phyloP scores from a whole-genome alignment of 2,888 invertebrate genomes.

The Eurytoma adleriae region DNA sequence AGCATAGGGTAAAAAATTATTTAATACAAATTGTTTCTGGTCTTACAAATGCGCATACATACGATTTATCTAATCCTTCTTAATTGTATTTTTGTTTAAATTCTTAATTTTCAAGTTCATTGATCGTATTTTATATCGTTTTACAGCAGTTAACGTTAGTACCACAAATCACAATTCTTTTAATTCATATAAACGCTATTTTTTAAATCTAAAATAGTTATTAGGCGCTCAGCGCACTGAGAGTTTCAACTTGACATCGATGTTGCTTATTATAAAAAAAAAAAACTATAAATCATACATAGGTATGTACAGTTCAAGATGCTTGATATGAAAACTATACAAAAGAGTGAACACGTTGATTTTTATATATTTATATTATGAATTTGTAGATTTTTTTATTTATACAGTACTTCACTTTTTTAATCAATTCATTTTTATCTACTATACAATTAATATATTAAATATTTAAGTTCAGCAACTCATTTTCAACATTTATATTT shows the following conservation, averaged over 20 bases:
- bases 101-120: background rate
- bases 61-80: background rate
- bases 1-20: slow-evolving; percentile 27
- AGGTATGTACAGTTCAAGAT: slow-evolving; percentile 30
- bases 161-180: slow-evolving; percentile 23
- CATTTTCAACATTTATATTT: background rate
- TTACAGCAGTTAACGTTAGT: slow-evolving; percentile 26
- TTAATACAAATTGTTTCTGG: slow-evolving; percentile 8
- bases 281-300: slow-evolving; percentile 30
- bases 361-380: background rate
- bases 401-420: background rate
- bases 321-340: slow-evolving; percentile 30
- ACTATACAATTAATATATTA: slow-evolving; percentile 4
- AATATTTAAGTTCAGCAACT: slow-evolving; percentile 3
- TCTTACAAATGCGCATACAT: slow-evolving; percentile 36
- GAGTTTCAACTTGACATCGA: slow-evolving; percentile 9
- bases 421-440: background rate
- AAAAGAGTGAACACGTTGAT: slow-evolving; percentile 9
- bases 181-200: slow-evolving; percentile 25
- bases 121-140: background rate
- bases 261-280: slow-evolving; percentile 23
- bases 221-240: slow-evolving; percentile 38
- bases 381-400: background rate
- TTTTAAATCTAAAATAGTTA: slow-evolving; percentile 25
- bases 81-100: background rate